Percentiles rank a stretch among this genome's conserved stretches.
Evolutionary conservation across 2,888 invertebrate genomes (phyloP).

Genomic region (Phanerotoma sp.): DNA sequence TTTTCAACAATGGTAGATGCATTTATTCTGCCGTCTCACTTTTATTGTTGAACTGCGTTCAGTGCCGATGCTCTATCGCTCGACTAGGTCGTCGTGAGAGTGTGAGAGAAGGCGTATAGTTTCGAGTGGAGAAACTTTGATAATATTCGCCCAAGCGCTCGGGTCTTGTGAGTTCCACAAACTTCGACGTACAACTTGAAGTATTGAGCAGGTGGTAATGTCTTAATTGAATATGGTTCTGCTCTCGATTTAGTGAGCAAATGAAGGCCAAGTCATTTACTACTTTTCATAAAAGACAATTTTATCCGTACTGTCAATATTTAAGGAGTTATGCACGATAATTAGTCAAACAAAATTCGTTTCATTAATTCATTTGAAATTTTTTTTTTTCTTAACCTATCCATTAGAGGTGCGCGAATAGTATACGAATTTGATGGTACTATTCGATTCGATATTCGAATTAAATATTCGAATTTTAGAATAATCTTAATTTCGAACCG

Average conservation of each 20-base stretch:
- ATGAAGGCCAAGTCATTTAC: constrained; percentile 30
- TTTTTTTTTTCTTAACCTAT: too few relatives aligned
- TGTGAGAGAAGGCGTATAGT: not conserved
- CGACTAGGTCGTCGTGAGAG: constrained; percentile 1
- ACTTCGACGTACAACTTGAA: constrained; percentile 21
- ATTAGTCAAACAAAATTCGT: too few relatives aligned
- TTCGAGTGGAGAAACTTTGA: constrained; percentile 41
- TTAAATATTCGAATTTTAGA: too few relatives aligned
- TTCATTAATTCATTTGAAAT: too few relatives aligned
- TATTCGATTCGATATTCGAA: too few relatives aligned
- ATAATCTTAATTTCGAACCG: too few relatives aligned
- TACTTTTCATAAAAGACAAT: not conserved
- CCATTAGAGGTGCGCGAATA: too few relatives aligned
- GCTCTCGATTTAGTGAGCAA: constrained; percentile 18
- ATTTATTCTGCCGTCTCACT: constrained; percentile 45
- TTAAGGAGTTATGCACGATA: too few relatives aligned
- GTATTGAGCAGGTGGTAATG: constrained; percentile 21
- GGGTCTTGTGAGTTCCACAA: constrained; percentile 20
- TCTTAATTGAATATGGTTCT: constrained; percentile 37
- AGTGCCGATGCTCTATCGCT: constrained; percentile 8
- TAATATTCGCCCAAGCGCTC: constrained; percentile 42
- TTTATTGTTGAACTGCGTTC: constrained; percentile 40
- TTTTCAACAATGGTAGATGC: constrained; percentile 43
- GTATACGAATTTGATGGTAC: too few relatives aligned
- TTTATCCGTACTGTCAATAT: not conserved